A percentile compares a stretch with the other conserved stretches of the same genome.
These are phyloP conservation scores for Serilophus lunatus DNA, from an alignment of 2,113 vertebrate genomes.

Conservation along the genomic window DNA sequence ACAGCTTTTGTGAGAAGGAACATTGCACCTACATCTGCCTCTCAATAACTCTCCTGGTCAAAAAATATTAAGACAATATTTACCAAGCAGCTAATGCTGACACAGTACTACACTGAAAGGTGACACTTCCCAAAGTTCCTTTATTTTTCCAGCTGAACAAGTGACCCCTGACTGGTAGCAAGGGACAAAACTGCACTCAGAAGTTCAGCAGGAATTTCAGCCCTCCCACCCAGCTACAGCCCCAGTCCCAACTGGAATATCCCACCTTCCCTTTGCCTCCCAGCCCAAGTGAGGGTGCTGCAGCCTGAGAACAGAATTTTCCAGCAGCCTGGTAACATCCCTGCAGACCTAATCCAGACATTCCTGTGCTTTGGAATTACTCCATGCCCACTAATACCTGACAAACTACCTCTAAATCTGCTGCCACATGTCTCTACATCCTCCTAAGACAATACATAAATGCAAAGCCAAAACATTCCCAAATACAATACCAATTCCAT, in stretches of 20 bases:
- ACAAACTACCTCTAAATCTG: not conserved
- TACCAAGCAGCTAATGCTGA: conserved; percentile 26
- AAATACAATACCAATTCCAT: not conserved
- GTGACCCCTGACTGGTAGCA: not conserved
- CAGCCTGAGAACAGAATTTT: not conserved
- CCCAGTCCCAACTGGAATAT: accelerated
- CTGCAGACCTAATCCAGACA: not conserved
- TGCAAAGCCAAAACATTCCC: not conserved
- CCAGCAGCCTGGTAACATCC: not conserved
- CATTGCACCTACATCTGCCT: not conserved
- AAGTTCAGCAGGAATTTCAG: not conserved
- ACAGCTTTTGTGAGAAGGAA: not conserved
- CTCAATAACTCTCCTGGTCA: not conserved
- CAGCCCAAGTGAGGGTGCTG: not conserved
- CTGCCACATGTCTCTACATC: accelerated
- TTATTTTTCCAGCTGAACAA: not conserved
- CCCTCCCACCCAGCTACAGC: not conserved
- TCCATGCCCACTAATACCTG: not conserved
- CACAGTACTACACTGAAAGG: not conserved
- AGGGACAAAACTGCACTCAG: not conserved
- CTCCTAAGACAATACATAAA: not conserved
- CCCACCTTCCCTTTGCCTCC: not conserved
- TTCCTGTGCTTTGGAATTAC: not conserved
- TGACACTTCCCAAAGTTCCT: not conserved
- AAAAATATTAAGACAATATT: not conserved